Base-by-base conservation (phyloP, 2,797 vertebrate species). In the Forpus xanthops region DNA sequence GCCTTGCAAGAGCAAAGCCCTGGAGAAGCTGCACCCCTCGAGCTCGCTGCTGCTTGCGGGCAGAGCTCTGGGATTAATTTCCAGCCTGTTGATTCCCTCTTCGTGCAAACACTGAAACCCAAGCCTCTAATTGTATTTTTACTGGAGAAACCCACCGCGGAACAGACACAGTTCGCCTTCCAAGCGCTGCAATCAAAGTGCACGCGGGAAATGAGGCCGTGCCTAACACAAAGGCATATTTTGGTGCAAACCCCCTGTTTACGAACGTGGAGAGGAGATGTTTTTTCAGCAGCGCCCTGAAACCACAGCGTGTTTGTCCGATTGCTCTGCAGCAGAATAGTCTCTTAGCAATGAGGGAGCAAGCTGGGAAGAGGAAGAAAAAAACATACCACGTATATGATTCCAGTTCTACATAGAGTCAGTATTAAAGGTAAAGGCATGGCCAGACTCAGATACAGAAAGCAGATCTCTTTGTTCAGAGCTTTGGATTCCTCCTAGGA, bases 71-170 rank as follows among this genome's bases (percentile, higher is more conserved):
- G 77, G 60, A 24, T 73, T 31, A 7, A 52, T 56, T 65, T 53
- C 49, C 72, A 78, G 61, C 84, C 49, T 20, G n/a, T 25, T 1
- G 19, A 35, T 70, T 45, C 23, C 19, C 52, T 0, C 1, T 15
- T 64, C 31, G 1, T 21, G 33, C 92, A 81, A 72, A 73, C 81
- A 11, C 80, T 50, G 55, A 35, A 75, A 84, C 45, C 21, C 5
- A 89, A 89, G 58, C 88, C 64, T 78, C 84, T 61, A 41, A 74
- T 74, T 84, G 90, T 86, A 47, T 68, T 84, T 88, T 50, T 44
- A 24, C 84, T 55, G 94, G 66, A 75, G 84, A 58, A 74, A 76
- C 14, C 71, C 21, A 1, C 37, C 53, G 14, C 56, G 23, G n/a
- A 87, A 76, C 85, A 53, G 3, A 14, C n/a, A 56, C 5, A 3